phyloP scores from a whole-genome alignment of 2,113 vertebrate species.

The Hemichromis elongatus region DNA sequence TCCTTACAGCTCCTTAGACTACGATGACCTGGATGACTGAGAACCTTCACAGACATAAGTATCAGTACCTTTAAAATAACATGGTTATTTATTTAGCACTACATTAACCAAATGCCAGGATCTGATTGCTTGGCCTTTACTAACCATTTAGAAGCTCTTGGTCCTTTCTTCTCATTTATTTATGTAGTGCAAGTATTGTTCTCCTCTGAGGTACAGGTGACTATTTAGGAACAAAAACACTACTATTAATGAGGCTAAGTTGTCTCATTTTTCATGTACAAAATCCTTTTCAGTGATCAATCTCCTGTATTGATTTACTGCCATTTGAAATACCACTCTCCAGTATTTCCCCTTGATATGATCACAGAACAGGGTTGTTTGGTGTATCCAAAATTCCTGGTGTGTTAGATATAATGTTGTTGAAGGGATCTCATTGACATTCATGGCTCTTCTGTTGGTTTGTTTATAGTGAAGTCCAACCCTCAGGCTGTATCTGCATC shows the following conservation, averaged over 20 bases:
- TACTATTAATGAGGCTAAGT: background rate
- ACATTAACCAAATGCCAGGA: background rate
- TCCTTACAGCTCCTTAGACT: too few species aligned
- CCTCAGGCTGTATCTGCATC: conserved; percentile 31
- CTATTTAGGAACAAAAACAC: background rate
- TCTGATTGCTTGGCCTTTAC: background rate
- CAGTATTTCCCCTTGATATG: background rate
- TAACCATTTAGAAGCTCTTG: background rate
- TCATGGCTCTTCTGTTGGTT: conserved; percentile 4
- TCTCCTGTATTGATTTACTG: conserved; percentile 11
- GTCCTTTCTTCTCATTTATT: conserved; percentile 46
- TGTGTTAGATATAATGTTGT: background rate
- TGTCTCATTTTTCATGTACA: conserved; percentile 6
- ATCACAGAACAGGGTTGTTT: background rate
- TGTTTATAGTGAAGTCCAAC: conserved; percentile 32
- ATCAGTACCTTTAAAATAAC: background rate
- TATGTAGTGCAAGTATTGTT: conserved; percentile 21
- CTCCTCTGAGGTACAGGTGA: background rate
- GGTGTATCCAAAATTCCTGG: background rate
- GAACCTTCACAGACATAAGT: background rate
- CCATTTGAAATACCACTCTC: background rate
- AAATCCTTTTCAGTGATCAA: conserved; percentile 4
- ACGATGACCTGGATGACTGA: too few species aligned
- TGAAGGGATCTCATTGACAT: conserved; percentile 29
- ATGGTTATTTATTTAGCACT: background rate